Percentiles rank a stretch among this genome's conserved stretches.
These are phyloP conservation scores for Cephus pulcher DNA, from an alignment of 2,888 invertebrate species.

Conservation along the genomic window DNA sequence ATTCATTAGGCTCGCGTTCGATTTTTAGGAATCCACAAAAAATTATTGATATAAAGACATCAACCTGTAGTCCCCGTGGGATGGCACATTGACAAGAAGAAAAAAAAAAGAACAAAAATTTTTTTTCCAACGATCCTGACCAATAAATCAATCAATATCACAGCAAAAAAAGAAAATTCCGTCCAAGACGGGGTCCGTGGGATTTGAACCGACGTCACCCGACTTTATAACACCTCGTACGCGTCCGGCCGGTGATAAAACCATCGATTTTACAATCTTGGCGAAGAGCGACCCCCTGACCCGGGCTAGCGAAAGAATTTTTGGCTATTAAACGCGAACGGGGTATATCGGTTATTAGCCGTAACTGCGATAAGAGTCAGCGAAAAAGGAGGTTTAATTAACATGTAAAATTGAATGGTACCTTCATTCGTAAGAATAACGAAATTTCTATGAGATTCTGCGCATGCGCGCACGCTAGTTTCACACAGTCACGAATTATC, in stretches of 20 bases:
- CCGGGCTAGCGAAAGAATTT: constrained; percentile 12
- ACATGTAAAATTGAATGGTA: neutral
- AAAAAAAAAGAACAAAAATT: neutral
- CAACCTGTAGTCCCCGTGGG: neutral
- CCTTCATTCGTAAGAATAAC: constrained; percentile 35
- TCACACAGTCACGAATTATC: constrained; percentile 11
- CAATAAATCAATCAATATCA: constrained; percentile 39
- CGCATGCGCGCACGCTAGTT: neutral
- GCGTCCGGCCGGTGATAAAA: constrained; percentile 52
- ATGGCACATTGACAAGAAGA: neutral
- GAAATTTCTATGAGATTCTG: neutral
- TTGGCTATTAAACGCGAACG: neutral
- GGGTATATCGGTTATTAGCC: neutral
- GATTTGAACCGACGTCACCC: constrained; percentile 49
- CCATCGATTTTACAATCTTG: constrained; percentile 47
- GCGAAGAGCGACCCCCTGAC: constrained; percentile 46
- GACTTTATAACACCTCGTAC: constrained; percentile 39
- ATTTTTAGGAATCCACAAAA: neutral
- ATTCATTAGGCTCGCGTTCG: neutral
- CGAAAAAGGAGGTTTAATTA: neutral
- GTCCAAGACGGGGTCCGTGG: constrained; percentile 22
- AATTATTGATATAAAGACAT: neutral
- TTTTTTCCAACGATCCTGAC: neutral
- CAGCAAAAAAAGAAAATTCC: constrained; percentile 26
- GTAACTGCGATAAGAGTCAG: neutral